Conservation (phyloP, 2,113 vertebrate genomes). For the Mobula birostris region DNA sequence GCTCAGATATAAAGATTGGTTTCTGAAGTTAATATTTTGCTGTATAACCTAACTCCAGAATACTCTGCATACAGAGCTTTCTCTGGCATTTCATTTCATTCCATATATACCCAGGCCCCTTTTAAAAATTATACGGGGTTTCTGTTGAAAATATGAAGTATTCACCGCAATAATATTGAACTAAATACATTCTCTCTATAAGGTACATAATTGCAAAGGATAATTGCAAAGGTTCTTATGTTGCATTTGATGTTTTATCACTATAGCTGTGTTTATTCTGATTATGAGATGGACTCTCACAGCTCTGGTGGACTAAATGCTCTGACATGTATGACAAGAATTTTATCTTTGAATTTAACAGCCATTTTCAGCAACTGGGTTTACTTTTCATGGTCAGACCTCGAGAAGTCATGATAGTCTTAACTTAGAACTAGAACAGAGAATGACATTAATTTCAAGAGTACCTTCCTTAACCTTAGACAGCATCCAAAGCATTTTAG, state of each 20-base stretch:
- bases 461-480: too few relatives aligned
- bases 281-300: background rate
- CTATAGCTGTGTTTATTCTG: too few relatives aligned
- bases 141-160: background rate
- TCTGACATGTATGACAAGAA: background rate
- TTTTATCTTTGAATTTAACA: background rate
- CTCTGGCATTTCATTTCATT: too few relatives aligned
- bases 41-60: too few relatives aligned
- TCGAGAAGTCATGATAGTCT: background rate
- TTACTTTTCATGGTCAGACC: background rate
- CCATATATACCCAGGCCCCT: too few relatives aligned
- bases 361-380: background rate
- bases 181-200: background rate
- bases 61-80: too few relatives aligned
- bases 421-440: background rate
- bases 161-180: background rate
- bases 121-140: background rate
- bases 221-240: background rate
- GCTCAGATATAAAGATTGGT: too few relatives aligned
- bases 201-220: background rate
- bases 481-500: too few relatives aligned
- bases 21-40: too few relatives aligned
- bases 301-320: background rate
- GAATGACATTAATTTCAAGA: too few relatives aligned
- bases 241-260: background rate